These are phyloP conservation scores for Priocnemis perturbator DNA, from an alignment of 2,888 invertebrate species.

Conservation along the genomic window DNA sequence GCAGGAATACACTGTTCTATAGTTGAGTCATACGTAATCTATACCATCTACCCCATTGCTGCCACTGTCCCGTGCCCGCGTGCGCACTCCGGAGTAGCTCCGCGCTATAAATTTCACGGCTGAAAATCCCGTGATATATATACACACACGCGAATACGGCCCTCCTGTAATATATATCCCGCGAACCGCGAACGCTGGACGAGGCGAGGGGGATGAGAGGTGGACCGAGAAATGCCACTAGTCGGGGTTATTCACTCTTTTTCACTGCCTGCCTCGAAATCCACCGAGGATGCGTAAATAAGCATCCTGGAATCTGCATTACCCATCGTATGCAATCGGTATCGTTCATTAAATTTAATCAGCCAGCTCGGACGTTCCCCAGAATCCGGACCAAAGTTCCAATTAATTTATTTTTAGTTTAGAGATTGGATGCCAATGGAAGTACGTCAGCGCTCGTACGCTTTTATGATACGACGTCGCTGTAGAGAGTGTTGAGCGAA, in stretches of 20 bases:
- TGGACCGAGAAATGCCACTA: too few relatives aligned
- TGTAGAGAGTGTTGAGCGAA: too few relatives aligned
- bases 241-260: background rate
- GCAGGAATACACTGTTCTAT: constrained; percentile 43
- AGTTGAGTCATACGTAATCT: constrained; percentile 57
- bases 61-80: constrained; percentile 26
- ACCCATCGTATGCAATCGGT: too few relatives aligned
- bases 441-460: too few relatives aligned
- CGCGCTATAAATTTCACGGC: constrained; percentile 55
- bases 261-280: background rate
- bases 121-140: constrained; percentile 59
- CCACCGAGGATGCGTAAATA: too few relatives aligned
- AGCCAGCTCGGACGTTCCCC: too few relatives aligned
- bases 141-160: constrained; percentile 27
- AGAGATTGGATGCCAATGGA: too few relatives aligned
- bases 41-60: constrained; percentile 45
- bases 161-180: constrained; percentile 11
- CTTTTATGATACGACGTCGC: too few relatives aligned
- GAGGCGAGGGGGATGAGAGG: background rate
- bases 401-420: too few relatives aligned
- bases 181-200: constrained; percentile 1
- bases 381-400: too few relatives aligned
- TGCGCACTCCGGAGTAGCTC: constrained; percentile 37
- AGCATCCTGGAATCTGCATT: constrained; percentile 2
- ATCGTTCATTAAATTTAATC: too few relatives aligned